Evolutionary conservation across 2,113 vertebrate genomes (phyloP).

Genomic region (Hyla sarda): DNA sequence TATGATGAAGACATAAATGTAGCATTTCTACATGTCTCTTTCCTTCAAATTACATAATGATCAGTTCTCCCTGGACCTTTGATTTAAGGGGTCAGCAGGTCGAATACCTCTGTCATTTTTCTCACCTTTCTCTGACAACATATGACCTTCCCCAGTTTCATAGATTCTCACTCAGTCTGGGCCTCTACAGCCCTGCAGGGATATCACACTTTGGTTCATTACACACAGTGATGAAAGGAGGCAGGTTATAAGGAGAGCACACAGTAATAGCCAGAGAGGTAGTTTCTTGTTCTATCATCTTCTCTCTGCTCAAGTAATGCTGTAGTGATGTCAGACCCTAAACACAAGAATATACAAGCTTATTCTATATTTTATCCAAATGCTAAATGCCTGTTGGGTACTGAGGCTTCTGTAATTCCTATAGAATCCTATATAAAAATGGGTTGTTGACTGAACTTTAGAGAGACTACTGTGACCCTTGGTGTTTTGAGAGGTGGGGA

Average conservation of each 20-base stretch:
- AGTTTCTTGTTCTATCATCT: background rate
- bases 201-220: constrained; percentile 48
- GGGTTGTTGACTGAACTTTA: background rate
- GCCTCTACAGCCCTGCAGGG: constrained; percentile 35
- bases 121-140: constrained; percentile 20
- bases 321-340: background rate
- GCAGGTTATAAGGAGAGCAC: background rate
- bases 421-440: background rate
- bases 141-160: constrained; percentile 28
- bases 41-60: background rate
- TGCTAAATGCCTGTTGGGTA: background rate
- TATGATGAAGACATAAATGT: background rate
- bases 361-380: background rate
- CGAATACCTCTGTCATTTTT: constrained; percentile 41
- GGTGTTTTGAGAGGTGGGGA: background rate
- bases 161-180: constrained; percentile 25
- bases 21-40: background rate
- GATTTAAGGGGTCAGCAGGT: constrained; percentile 15
- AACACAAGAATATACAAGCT: background rate
- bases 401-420: too few species aligned
- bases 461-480: background rate
- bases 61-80: background rate
- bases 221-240: constrained; percentile 44
- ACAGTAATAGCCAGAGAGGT: constrained; percentile 4
- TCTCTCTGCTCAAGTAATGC: background rate